Base-by-base conservation (phyloP, 2,888 invertebrate genomes). In the Habrosyne pyritoides region DNA sequence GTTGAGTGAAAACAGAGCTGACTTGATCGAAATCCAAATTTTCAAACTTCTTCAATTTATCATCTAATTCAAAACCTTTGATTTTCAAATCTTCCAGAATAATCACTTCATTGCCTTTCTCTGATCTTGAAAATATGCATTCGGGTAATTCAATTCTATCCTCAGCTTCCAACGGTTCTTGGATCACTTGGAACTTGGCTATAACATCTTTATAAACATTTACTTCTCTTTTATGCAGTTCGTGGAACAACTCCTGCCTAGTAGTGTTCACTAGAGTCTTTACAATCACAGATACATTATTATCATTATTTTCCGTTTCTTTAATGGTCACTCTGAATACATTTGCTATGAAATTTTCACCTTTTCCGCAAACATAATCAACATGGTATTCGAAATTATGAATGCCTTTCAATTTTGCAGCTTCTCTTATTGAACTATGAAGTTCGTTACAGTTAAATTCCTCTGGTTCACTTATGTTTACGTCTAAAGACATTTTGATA, bases 391-490 rank as follows among this genome's bases (percentile, higher is more conserved):
- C 74, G 46, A 89, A 88, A 57, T 89, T 78, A 14, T 77, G 56
- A n/a, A 88, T 77, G 3, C 76, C 71, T 53, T 81, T 77, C 6
- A 75, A 54, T 36, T 70, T 66, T 0, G 88, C 86, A 1, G 86
- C 75, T 55, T 80, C 71, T 73, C 84, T 60, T 7, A 91, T 78
- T 21, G 79, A 81, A 60, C 62, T 77, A 55, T 91, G 91, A 6
- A 91, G 73, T 79, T 89, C 86, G 21, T 67, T 57, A 57, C 81
- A 81, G 22, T 89, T 87, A 59, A 91, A 90, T 55, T 90, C 90
- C 36, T 89, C 90, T 1, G 89, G 87, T 73, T 91, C 90, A 77
- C 88, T 88, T 52, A 88, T 73, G 65, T 91, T 87, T n/a, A 91
- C 90, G 64, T 91, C 89, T 60, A 91, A 70, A 72, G 91, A 91